Percentiles rank a stretch among this genome's conserved stretches.
These are phyloP conservation scores for Fragum sueziense DNA, from an alignment of 2,888 invertebrate genomes.

Conservation along the genomic window DNA sequence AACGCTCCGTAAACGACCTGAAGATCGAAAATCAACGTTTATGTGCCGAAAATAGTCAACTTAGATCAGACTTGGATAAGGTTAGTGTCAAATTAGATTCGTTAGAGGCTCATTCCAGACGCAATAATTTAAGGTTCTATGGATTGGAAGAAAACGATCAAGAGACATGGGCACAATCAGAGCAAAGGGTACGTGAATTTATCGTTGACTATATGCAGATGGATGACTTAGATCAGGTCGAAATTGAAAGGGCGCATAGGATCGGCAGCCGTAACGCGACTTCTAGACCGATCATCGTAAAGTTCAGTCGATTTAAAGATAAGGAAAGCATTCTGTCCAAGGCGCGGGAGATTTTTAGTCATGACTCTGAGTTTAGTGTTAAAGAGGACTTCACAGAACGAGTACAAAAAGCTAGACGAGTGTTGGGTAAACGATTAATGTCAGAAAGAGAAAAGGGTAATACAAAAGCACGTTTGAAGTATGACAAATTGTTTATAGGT, in stretches of 20 bases:
- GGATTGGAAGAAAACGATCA: neutral
- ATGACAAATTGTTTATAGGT: conserved; percentile 28
- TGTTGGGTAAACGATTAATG: conserved; percentile 23
- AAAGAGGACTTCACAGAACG: conserved; percentile 16
- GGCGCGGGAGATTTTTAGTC: conserved; percentile 3
- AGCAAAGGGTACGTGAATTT: too few species aligned
- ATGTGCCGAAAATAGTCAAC: conserved; percentile 2
- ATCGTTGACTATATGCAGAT: too few species aligned
- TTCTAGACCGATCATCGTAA: conserved; percentile 27
- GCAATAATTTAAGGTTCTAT: neutral
- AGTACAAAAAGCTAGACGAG: neutral
- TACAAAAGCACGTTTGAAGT: conserved; percentile 11
- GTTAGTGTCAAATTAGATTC: neutral
- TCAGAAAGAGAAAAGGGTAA: conserved; percentile 10
- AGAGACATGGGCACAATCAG: neutral
- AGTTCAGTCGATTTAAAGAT: conserved; percentile 26
- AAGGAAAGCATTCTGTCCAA: conserved; percentile 11
- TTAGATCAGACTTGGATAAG: neutral
- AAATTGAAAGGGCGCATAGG: conserved; percentile 34
- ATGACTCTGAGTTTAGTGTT: conserved; percentile 3
- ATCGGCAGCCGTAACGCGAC: conserved; percentile 1
- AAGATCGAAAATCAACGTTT: conserved; percentile 23
- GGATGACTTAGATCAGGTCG: too few species aligned
- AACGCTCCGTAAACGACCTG: neutral
- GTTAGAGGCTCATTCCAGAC: neutral